phyloP scores from a whole-genome alignment of 2,888 invertebrate species.

The Lasius fuliginosus region DNA sequence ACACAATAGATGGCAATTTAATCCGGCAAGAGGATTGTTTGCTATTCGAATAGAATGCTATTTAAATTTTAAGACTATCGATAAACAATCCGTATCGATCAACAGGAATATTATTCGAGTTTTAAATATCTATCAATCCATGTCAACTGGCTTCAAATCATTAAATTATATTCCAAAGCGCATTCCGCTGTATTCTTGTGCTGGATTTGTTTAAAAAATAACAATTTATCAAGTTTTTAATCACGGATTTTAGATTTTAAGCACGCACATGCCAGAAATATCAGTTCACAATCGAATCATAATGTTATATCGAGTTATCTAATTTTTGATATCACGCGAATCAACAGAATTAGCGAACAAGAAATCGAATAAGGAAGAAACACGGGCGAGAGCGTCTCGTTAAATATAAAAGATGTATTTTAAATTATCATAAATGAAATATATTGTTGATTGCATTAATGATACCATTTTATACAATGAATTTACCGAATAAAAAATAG shows the following conservation, averaged over 20 bases:
- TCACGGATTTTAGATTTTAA: not conserved
- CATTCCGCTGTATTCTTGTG: not conserved
- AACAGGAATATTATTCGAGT: not conserved
- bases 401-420: not conserved
- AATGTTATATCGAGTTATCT: not conserved
- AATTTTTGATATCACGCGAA: not conserved
- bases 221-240: not conserved
- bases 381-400: not conserved
- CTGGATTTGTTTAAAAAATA: conserved; percentile 12
- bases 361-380: not conserved
- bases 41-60: not conserved
- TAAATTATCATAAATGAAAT: not conserved
- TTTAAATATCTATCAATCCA: not conserved
- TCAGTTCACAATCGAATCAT: not conserved
- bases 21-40: not conserved
- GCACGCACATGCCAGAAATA: not conserved
- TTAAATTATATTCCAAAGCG: conserved; percentile 9
- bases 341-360: not conserved
- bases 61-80: not conserved
- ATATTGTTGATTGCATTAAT: not conserved
- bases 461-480: not conserved
- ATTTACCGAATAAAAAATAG: not conserved
- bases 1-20: not conserved
- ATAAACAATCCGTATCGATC: not conserved
- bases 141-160: not conserved